Conservation (phyloP, 1,140 invertebrate species). For the Tetramorium simillimum region DNA sequence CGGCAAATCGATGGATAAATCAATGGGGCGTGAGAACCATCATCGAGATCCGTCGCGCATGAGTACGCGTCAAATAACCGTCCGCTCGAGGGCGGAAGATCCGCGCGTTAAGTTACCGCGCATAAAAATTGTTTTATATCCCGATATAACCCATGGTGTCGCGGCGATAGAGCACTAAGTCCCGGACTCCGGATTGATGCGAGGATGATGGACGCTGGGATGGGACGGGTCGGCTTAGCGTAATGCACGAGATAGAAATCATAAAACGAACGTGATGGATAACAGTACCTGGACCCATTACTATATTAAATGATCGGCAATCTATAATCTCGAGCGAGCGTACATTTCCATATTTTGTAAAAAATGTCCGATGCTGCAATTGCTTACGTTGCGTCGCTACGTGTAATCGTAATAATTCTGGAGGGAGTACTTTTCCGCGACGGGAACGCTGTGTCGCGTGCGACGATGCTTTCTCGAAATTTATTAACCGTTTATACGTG, state of each 20-base stretch:
- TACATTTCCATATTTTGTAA: constrained; percentile 14
- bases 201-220: constrained; percentile 28
- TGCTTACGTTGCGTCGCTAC: not conserved
- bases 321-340: constrained; percentile 24
- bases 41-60: not conserved
- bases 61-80: not conserved
- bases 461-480: constrained; percentile 8
- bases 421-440: not conserved
- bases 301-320: constrained; percentile 8
- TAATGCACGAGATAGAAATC: constrained; percentile 32
- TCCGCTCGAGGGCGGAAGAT: not conserved
- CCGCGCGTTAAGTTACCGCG: not conserved
- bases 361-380: not conserved
- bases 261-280: constrained; percentile 32
- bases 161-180: not conserved
- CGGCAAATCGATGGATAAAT: not conserved
- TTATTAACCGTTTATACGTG: not conserved
- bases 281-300: constrained; percentile 11
- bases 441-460: too few species aligned
- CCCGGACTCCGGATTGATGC: constrained; percentile 12
- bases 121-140: constrained; percentile 48
- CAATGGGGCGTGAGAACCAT: not conserved
- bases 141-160: not conserved
- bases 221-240: not conserved
- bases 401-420: not conserved